Evolutionary conservation across 2,113 vertebrate species (phyloP), one percentile per base, ranked within the genome.

Genomic region (Plecotus auritus): DNA sequence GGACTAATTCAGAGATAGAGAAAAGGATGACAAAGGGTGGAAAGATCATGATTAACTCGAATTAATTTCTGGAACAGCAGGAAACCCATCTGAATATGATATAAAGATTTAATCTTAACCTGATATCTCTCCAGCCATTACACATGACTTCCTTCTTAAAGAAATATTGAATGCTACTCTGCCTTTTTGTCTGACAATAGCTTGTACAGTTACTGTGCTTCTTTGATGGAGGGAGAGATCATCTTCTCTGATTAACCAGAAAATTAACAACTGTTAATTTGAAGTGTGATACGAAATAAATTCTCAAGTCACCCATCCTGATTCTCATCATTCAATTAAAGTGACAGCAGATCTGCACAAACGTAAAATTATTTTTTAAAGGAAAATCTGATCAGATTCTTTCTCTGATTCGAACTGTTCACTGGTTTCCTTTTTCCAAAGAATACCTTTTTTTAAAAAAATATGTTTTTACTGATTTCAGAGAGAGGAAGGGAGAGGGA

Each of bases 61-160:
- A 91, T 66, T 97, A 97, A 97, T 88, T 98, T 96, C 95, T 54
- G 40, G 37, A 94, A 85, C 94, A 96, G 97, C 87, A 83, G 92
- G 95, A 87, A 74, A 77, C 81, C n/a, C 88, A 92, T 92, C 93
- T 96, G 92, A 96, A 95, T 94, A 89, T 95, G 92, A 97, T 96
- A 91, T 90, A 96, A 96, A 94, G 94, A 97, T 96, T 94, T 96
- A 94, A 97, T 97, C 95, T 96, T 87, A 92, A 85, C 74, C 61
- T 73, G 77, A 90, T 64, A 47, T 47, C 45, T 89, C 56, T 90
- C 45, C 20, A 94, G 87, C 74, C 40, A 82, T 88, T 96, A 74
- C 3, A 67, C 69, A 91, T 23, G 42, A 70, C 42, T 97, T 94
- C 54, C 64, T 87, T 93, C 69, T 78, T 94, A 94, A 64, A 95